Evolutionary conservation across 1,140 invertebrate species (phyloP), one percentile per base, ranked within the genome.

Genomic region (Hylyphantes graminicola): DNA sequence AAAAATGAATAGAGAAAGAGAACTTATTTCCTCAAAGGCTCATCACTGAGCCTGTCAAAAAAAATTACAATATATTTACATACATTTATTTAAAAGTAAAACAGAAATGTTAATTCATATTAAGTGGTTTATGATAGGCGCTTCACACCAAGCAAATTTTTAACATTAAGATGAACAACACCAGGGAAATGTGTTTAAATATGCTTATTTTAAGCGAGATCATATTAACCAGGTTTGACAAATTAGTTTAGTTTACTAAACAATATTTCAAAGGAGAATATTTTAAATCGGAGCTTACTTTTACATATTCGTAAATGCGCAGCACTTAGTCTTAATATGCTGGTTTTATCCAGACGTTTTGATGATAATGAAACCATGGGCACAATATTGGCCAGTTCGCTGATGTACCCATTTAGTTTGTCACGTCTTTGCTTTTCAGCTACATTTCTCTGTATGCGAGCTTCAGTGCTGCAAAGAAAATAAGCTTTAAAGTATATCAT

Each of bases 381-480:
- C 51, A 98, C 94, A 86, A 97, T 91, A 11, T 92, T 90, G 0
- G 95, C 94, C 87, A 98, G 91, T 88, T 95, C 93, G 10, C 92
- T 92, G 83, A 98, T 97, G 86, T 94, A 96, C 19, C 93, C 92
- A 89, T 97, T 97, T 74, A 97, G 91, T 88, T 95, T 96, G 88
- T 97, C 96, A 0, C 96, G 91, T 10, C 97, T 91, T 88, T 95
- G 93, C 89, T 97, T 97, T 88, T 98, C 97, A 0, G 95, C 95
- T 87, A 93, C 91, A 89, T 96, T 97, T 59, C 95, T 91, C 82
- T 93, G 92, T 87, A 94, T 92, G 15, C 95, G 91, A 54, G 94
- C 93, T 87, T 93, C 95, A 88, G 93, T 94, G 91, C 0, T 92
- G 92, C 88, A 88, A 90, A 54, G 9, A 67, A 63, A 17, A 15